A percentile compares a stretch with the other conserved stretches of the same genome.
These are phyloP conservation scores for Mythimna ferrago DNA, from an alignment of 2,888 invertebrate genomes.

Conservation along the genomic window DNA sequence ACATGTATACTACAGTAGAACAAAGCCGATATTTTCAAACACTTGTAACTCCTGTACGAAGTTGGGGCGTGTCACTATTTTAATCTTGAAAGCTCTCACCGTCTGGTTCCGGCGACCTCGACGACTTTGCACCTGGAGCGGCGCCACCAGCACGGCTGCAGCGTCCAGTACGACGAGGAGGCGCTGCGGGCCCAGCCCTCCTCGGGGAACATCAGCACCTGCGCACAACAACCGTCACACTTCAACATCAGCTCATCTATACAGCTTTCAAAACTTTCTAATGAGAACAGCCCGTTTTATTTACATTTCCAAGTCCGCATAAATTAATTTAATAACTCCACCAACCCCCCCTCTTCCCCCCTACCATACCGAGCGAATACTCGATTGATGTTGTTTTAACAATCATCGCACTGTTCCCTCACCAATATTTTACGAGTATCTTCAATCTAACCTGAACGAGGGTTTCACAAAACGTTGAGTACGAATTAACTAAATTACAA, in stretches of 20 bases:
- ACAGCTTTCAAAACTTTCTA: slow-evolving; percentile 45
- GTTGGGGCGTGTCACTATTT: too few species aligned
- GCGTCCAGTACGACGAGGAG: slow-evolving; percentile 96
- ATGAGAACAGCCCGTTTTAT: slow-evolving; percentile 60
- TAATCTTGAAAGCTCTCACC: slow-evolving; percentile 78
- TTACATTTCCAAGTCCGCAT: slow-evolving; percentile 60
- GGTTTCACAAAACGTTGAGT: slow-evolving; percentile 80
- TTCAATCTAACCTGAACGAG: slow-evolving; percentile 75
- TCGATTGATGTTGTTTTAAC: slow-evolving; percentile 77
- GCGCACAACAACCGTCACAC: slow-evolving; percentile 66
- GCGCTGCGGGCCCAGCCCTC: slow-evolving; percentile 97
- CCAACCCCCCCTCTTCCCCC: slow-evolving; percentile 11
- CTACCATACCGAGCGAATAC: slow-evolving; percentile 34
- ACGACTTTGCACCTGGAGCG: slow-evolving; percentile 95
- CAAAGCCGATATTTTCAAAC: too few species aligned
- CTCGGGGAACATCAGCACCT: slow-evolving; percentile 96
- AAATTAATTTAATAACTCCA: slow-evolving; percentile 61
- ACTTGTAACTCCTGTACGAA: too few species aligned
- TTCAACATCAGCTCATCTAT: slow-evolving; percentile 26
- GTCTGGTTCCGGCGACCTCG: slow-evolving; percentile 95
- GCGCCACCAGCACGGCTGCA: slow-evolving; percentile 97
- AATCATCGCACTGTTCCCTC: slow-evolving; percentile 69
- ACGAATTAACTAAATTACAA: slow-evolving; percentile 89
- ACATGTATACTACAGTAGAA: too few species aligned
- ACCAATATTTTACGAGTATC: slow-evolving; percentile 78